phyloP scores from a whole-genome alignment of 2,113 vertebrate species.

The Notarius quadriscutis region DNA sequence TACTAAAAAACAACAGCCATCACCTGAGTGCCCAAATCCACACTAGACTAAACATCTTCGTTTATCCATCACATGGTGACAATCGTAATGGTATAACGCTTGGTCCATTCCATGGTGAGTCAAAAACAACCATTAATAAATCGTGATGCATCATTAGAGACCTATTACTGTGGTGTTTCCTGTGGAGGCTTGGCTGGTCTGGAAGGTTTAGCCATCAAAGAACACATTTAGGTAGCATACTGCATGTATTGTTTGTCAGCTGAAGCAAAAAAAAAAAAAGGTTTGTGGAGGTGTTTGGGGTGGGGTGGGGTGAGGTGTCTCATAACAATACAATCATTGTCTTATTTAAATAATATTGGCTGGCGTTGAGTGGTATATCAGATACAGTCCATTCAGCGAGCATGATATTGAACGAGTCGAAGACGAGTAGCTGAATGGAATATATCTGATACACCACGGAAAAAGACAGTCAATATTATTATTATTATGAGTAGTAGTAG shows the following conservation, averaged over 20 bases:
- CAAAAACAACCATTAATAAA: slow-evolving; percentile 43
- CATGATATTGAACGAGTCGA: no score
- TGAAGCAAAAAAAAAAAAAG: no score
- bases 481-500: no score
- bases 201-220: slow-evolving; percentile 15
- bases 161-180: slow-evolving; percentile 33
- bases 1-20: slow-evolving; percentile 48
- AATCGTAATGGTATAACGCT: slow-evolving; percentile 31
- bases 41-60: slow-evolving; percentile 48
- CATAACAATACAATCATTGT: not conserved
- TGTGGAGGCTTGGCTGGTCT: slow-evolving; percentile 25
- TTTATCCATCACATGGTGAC: slow-evolving; percentile 45
- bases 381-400: no score
- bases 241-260: slow-evolving; percentile 11
- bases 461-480: no score
- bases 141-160: slow-evolving; percentile 19
- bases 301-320: not conserved
- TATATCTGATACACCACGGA: no score
- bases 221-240: not conserved
- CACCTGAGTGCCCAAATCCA: slow-evolving; percentile 25
- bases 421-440: no score
- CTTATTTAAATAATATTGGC: no score
- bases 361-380: no score
- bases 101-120: slow-evolving; percentile 32
- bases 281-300: not conserved